Conservation (phyloP, 2,113 vertebrate genomes). For the Nymphicus hollandicus region DNA sequence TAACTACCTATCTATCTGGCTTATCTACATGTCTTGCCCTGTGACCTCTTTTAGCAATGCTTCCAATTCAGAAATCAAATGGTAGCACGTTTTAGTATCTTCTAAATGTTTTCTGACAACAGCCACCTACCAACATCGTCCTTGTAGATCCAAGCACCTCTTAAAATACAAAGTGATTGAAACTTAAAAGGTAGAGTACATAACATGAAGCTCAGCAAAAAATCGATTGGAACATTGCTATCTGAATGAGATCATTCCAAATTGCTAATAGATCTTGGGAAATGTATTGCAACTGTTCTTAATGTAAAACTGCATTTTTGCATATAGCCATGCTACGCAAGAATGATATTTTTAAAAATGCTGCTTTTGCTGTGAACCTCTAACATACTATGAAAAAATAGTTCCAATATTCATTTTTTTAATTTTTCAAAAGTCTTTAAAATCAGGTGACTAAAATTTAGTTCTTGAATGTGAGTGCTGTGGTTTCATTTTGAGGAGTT, state of each 20-base stretch:
- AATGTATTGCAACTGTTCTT: neutral
- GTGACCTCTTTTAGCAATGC: neutral
- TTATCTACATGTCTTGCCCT: neutral
- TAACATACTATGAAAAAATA: neutral
- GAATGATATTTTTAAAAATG: neutral
- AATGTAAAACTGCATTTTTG: neutral
- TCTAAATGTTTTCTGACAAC: neutral
- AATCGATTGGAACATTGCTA: neutral
- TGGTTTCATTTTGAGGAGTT: neutral
- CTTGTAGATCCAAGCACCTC: neutral
- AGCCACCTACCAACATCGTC: neutral
- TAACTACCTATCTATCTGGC: neutral
- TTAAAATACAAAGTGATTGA: neutral
- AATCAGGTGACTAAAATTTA: neutral
- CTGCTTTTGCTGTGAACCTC: neutral
- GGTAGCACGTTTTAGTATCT: neutral
- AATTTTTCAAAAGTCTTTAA: neutral
- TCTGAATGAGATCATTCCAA: neutral
- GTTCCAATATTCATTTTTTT: neutral
- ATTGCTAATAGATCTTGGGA: neutral
- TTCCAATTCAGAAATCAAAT: neutral
- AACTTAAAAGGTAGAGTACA: neutral
- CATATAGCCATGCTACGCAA: neutral
- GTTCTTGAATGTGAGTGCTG: neutral
- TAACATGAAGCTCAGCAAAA: neutral